Base-by-base conservation (phyloP, 2,888 invertebrate species). In the Drosophila mettleri region DNA sequence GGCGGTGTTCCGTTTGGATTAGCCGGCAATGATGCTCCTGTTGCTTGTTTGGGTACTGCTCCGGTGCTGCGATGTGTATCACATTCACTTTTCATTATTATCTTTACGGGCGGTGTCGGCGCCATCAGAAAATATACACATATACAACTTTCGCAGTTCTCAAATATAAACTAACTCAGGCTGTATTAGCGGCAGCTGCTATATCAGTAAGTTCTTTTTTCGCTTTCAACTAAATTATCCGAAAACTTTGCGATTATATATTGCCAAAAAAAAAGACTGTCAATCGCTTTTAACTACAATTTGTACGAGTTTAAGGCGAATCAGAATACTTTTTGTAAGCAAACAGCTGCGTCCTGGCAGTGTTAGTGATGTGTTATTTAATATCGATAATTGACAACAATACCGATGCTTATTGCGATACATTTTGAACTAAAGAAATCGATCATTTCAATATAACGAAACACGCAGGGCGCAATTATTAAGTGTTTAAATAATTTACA, bases 1-100 rank as follows among this genome's bases (percentile, higher is more conserved):
- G 74, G 33, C 12, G 68, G 34, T 24, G 76, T 31, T 45, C 61
- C 45, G 22, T 38, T 63, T 72, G 72, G 27, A 43, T 45, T 63
- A 55, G 73, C 60, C 57, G 79, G 48, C 60, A 74, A 31, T 41
- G 53, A 7, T 34, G 74, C 22, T 16, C 61, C 16, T 51, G 59
- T 27, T 46, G 57, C 69, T 67, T 86, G 83, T 53, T 87, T 88
- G 49, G 88, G 88, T 48, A 88, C 83, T 20, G 88, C 84, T 41
- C 88, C 86, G 58, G 88, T 79, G 29, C 76, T 74, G 29, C 67
- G 68, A 62, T 38, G 69, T 48, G 58, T 53, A 12, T 76, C 76
- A 52, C 58, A 46, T 3, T 72, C 76, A 51, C 52, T 72, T 83
- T 60, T 78, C 83, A 69, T 78, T 52, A 65, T 63, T 79, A 72